Evolutionary conservation across 2,113 vertebrate species (phyloP), one percentile per base, ranked within the genome.

Genomic region (Tenrec ecaudatus): DNA sequence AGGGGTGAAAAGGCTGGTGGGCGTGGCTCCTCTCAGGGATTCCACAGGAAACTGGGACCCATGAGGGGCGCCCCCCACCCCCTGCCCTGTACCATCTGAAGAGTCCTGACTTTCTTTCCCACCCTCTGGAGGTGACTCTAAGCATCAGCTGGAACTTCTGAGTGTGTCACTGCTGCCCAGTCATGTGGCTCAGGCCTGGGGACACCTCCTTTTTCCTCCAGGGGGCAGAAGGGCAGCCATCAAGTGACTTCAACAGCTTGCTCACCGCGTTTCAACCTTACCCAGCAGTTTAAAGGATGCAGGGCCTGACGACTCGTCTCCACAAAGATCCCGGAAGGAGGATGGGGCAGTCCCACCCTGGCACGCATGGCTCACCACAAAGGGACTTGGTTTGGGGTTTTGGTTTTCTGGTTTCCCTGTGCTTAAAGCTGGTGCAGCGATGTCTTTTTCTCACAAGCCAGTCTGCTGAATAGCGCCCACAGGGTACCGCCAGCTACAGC

Each of bases 61-160:
- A 6, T 2, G 15, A 53, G 16, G 6, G 76, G 60, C 76, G 38
- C 25, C 60, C 10, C 0, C 1, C 12, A 7, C 40, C 40, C 40
- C 3, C 40, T 7, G 40, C 40, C 40, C 0, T n/a, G 47, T 12
- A 6, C 33, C 4, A 0, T n/a, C 23, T 53, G 3, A 71, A 75
- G 58, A 79, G 27, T 36, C 36, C 3, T 6, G 9, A 8, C 47
- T n/a, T 22, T 10, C 31, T 6, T 9, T 12, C 11, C 36, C n/a
- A 6, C 22, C 38, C 7, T 22, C 36, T 11, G 31, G 15, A 23
- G 22, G 17, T 0, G 17, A 27, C 20, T 43, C 43, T 47, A n/a
- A 3, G 38, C 1, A 1, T 1, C 1, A 2, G 36, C 2, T 1
- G n/a, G 6, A 19, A 14, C 25, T 38, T 75, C 86, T 2, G 27